Base-by-base conservation (phyloP, 2,797 vertebrate genomes). In the Sebastes miniatus region DNA sequence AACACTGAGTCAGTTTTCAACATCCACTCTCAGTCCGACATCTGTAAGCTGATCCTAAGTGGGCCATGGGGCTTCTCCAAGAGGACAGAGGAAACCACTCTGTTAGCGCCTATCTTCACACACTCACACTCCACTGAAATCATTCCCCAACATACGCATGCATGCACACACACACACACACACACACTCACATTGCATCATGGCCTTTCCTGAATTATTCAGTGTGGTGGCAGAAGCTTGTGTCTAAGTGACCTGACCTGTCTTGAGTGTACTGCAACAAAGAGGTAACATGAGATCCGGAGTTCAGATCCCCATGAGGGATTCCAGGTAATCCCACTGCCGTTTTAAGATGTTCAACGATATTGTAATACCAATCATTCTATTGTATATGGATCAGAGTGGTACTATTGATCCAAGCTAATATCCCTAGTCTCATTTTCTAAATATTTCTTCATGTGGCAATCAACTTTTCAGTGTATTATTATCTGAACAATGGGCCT, bases 141-240 rank as follows among this genome's bases (percentile, higher is more conserved):
- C 14, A 61, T 77, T 68, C 82, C 54, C 67, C 32, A 68, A 77
- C 61, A 73, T 2, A 25, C 72, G 70, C 62, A 57, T 72, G 4
- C n/a, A n/a, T n/a, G n/a, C 56, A 63, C 64, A 74, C 69, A 70
- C 77, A 25, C 43, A 71, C 72, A 39, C 73, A 57, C 75, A 7
- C 47, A 22, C 66, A 22, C 56, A 32, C 56, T 59, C 65, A 70
- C 70, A 70, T 20, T 20, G 64, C 64, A 75, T 81, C 74, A 78
- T 66, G 72, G 73, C 78, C 67, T 72, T 43, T 79, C 8, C 73
- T 94, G 63, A 92, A 94, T 93, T 87, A 94, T 94, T 94, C 77
- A 94, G 79, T 11, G 10, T 74, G 56, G 72, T 80, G 86, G 75
- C 22, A 69, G 87, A 90, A 84, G 89, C 86, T 67, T 64, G 85